Base-by-base conservation (phyloP, 2,797 vertebrate species). In the Sparidentex hasta region DNA sequence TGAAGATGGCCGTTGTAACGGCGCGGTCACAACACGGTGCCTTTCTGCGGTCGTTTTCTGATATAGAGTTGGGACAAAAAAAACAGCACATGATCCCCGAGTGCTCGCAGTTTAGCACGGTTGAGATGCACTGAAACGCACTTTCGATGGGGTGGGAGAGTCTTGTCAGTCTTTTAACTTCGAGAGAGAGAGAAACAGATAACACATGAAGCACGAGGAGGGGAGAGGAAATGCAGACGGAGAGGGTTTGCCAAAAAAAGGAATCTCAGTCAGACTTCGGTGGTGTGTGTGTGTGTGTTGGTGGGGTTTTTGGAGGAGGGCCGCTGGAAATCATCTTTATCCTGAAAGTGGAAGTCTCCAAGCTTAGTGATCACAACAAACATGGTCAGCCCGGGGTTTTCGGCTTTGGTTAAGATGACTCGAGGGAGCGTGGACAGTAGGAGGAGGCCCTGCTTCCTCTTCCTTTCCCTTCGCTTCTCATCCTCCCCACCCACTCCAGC, bases 351-450 rank as follows among this genome's bases (percentile, higher is more conserved):
- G 67, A 89, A 80, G 78, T 71, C 78, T 86, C 75, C 3, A 27
- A 74, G 85, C 80, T 82, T 76, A 88, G 81, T n/a, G 81, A 87
- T 92, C 82, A 86, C 84, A 86, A 83, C 81, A 84, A 86, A 90
- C 78, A 73, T 23, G 75, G 76, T 82, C 80, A 74, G 86, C 56
- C 78, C 47, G 71, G 69, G 83, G 27, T 33, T 71, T 90, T 65
- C 3, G 33, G 82, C 84, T 93, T 84, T 84, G 84, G 86, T 80
- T 86, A 74, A 87, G 90, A 92, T 82, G 92, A 74, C 90, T 92
- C 86, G 76, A 51, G 90, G 89, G 90, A 89, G 76, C 5, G 0
- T 77, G 86, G 81, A 78, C 85, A 62, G 88, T 82, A 62, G 84
- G 90, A 73, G 87, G 82, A 84, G 80, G 85, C 88, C 83, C 86